phyloP scores from a whole-genome alignment of 2,113 vertebrate species.

The Chlamydotis undulata region DNA sequence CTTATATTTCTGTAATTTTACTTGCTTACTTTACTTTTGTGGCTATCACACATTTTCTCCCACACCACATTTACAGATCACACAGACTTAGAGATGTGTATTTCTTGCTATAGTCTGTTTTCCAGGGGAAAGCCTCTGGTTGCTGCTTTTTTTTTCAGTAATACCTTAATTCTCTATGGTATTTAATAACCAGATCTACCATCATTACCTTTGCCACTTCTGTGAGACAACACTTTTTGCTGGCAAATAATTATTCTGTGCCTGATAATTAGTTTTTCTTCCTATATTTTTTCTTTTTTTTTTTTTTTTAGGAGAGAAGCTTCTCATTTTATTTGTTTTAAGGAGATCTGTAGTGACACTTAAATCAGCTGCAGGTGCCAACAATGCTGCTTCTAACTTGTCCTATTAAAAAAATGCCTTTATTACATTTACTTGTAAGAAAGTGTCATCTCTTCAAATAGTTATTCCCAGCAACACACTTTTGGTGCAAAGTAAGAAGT shows the following conservation, averaged over 20 bases:
- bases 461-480: background rate
- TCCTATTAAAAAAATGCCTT: background rate
- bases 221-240: background rate
- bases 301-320: background rate
- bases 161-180: background rate
- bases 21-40: background rate
- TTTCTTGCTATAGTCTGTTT: background rate
- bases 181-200: background rate
- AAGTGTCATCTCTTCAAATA: background rate
- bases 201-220: background rate
- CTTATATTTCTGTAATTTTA: background rate
- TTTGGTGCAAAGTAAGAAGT: background rate
- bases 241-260: background rate
- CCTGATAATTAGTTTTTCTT: background rate
- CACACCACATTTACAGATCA: accelerated
- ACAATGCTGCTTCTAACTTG: background rate
- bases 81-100: background rate
- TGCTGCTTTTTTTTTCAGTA: background rate
- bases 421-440: background rate
- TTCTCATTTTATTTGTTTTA: background rate
- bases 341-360: background rate
- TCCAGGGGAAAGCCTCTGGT: background rate
- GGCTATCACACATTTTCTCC: background rate
- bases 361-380: background rate
- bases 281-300: too few species aligned